A percentile compares a stretch with the other conserved stretches of the same genome.
These are phyloP conservation scores for Tautogolabrus adspersus DNA, from an alignment of 2,113 vertebrate species.

Conservation along the genomic window DNA sequence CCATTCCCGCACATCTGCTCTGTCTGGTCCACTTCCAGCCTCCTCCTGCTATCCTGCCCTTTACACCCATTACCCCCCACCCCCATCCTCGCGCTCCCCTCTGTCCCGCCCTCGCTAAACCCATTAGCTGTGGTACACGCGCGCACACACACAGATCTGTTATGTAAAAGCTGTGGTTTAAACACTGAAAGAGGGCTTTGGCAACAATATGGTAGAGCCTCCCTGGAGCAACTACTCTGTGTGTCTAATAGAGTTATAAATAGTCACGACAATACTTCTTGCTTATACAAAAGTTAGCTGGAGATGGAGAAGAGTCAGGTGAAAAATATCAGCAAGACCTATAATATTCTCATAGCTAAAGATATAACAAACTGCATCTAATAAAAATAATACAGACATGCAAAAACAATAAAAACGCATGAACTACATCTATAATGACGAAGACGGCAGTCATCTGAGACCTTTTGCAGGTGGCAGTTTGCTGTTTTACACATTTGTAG, in stretches of 20 bases:
- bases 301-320: neutral
- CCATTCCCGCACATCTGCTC: slow-evolving; percentile 68
- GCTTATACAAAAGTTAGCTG: slow-evolving; percentile 35
- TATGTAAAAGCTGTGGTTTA: slow-evolving; percentile 65
- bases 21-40: slow-evolving; percentile 61
- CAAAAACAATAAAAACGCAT: too few species aligned
- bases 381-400: neutral
- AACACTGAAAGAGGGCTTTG: slow-evolving; percentile 48
- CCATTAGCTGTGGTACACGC: slow-evolving; percentile 65
- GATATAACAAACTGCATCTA: too few species aligned
- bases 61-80: slow-evolving; percentile 28
- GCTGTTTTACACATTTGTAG: too few species aligned
- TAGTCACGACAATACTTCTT: slow-evolving; percentile 39
- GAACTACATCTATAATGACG: too few species aligned
- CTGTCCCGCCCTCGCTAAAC: slow-evolving; percentile 63
- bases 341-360: neutral
- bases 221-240: slow-evolving; percentile 39
- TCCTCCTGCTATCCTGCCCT: slow-evolving; percentile 45
- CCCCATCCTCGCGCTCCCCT: slow-evolving; percentile 25
- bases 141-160: slow-evolving; percentile 34
- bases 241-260: slow-evolving; percentile 61
- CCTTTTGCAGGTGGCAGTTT: too few species aligned
- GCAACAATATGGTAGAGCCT: slow-evolving; percentile 24
- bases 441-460: too few species aligned
- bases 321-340: neutral